Evolutionary conservation across 2,888 invertebrate genomes (phyloP).

Genomic region (Nebria salina): DNA sequence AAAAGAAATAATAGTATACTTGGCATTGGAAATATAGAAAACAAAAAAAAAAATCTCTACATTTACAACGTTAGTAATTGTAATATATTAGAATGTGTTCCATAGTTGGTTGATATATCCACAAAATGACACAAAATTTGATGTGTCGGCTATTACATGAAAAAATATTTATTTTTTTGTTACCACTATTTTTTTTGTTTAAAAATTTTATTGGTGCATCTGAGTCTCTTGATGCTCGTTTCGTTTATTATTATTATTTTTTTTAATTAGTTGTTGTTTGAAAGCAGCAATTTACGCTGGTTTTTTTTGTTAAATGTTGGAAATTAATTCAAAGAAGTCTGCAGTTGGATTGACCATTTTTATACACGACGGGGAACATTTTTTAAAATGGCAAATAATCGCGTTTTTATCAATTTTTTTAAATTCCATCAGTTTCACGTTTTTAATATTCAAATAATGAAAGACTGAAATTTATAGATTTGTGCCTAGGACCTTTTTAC

Average conservation of each 20-base stretch:
- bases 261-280: neutral
- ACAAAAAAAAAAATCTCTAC: neutral
- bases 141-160: neutral
- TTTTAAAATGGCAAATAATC: neutral
- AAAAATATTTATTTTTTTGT: slow-evolving; percentile 19
- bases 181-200: slow-evolving; percentile 25
- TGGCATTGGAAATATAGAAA: neutral
- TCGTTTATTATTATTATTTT: neutral
- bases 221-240: slow-evolving; percentile 3
- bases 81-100: slow-evolving; percentile 13
- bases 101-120: slow-evolving; percentile 1
- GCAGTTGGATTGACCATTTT: slow-evolving; percentile 19
- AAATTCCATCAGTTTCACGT: slow-evolving; percentile 2
- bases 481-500: slow-evolving; percentile 8
- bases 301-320: neutral
- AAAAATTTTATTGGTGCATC: slow-evolving; percentile 41
- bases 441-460: slow-evolving; percentile 16
- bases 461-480: slow-evolving; percentile 17
- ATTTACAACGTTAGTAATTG: neutral
- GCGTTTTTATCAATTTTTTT: neutral
- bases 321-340: slow-evolving; percentile 32
- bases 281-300: slow-evolving; percentile 3
- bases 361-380: neutral
- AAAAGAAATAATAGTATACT: neutral
- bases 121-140: neutral